Conservation (phyloP, 2,113 vertebrate genomes). For the Euleptes europaea region DNA sequence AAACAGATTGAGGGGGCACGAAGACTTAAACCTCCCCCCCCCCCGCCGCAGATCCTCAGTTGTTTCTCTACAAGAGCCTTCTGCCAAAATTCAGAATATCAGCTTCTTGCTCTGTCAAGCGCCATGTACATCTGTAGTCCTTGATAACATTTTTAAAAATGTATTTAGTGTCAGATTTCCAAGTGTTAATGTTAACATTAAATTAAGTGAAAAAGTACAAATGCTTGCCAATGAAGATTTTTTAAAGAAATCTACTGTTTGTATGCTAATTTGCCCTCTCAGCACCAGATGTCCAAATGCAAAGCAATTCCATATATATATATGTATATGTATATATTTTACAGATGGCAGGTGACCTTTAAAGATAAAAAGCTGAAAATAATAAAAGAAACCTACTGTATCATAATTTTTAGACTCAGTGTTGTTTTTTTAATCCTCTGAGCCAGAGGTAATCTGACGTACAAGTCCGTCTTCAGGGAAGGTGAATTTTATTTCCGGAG, state of each 20-base stretch:
- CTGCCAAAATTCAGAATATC: not conserved
- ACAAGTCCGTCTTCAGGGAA: constrained; percentile 28
- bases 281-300: constrained; percentile 31
- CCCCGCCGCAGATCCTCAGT: no score
- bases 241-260: constrained; percentile 13
- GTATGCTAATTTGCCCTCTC: not conserved
- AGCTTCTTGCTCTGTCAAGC: no score
- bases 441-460: constrained; percentile 22
- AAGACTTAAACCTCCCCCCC: not conserved
- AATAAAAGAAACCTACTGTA: constrained; percentile 13
- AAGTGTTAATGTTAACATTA: no score
- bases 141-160: no score
- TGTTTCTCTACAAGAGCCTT: no score
- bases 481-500: constrained; percentile 18
- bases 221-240: not conserved
- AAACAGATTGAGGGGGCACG: no score
- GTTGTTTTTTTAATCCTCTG: constrained; percentile 21
- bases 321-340: constrained; percentile 14
- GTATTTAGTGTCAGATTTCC: no score
- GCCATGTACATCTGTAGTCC: not conserved
- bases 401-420: constrained; percentile 21
- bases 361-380: constrained; percentile 46
- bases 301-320: constrained; percentile 41
- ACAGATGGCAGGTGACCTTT: constrained; percentile 49
- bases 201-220: not conserved